Conservation (phyloP, 2,113 vertebrate species). For the Echinops telfairi region DNA sequence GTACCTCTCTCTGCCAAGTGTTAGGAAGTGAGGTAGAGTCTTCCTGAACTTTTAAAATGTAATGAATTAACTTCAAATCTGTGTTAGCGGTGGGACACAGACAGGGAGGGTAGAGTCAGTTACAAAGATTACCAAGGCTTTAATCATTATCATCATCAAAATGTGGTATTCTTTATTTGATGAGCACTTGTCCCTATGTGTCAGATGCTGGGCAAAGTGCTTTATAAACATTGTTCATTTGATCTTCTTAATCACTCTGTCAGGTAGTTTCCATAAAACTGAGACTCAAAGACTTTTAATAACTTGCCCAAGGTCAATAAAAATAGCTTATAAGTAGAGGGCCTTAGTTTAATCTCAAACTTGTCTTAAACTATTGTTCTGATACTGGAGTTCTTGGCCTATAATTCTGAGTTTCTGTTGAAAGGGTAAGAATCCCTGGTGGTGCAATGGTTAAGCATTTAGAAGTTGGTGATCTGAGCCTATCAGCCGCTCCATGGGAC, state of each 20-base stretch:
- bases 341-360: conserved; percentile 48
- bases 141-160: not conserved
- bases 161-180: not conserved
- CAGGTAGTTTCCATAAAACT: conserved; percentile 37
- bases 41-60: conserved; percentile 17
- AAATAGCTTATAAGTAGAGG: not conserved
- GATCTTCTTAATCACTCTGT: conserved; percentile 9
- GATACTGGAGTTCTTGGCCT: not conserved
- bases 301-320: not conserved
- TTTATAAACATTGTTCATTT: conserved; percentile 32
- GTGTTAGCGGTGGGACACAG: not conserved
- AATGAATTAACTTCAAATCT: conserved; percentile 4
- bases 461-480: no score
- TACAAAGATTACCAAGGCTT: conserved; percentile 20
- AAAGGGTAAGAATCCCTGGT: not conserved
- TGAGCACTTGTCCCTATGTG: conserved; percentile 3
- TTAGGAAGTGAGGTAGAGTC: no score
- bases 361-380: conserved; percentile 8
- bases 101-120: not conserved
- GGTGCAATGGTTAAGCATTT: no score
- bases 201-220: not conserved
- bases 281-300: conserved; percentile 33
- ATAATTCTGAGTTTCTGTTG: conserved; percentile 4
- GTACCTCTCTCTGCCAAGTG: not conserved
- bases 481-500: no score